Conservation (phyloP, 2,888 invertebrate species). For the Diarsia dahlii region DNA sequence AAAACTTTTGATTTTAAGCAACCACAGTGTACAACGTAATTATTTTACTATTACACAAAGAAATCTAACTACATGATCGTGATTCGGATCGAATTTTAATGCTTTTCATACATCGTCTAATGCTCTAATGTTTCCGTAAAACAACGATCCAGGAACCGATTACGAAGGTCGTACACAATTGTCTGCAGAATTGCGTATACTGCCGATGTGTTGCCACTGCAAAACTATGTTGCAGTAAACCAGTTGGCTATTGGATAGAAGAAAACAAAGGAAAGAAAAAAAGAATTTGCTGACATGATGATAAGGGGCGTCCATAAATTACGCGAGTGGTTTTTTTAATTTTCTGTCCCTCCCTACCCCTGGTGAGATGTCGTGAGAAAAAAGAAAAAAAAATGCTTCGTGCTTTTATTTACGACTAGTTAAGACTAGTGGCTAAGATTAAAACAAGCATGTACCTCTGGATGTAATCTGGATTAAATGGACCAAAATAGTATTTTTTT, state of each 20-base stretch:
- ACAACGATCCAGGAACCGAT: conserved; percentile 62
- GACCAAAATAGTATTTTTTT: no score
- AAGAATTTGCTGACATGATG: no score
- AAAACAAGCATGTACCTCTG: no score
- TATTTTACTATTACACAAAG: conserved; percentile 11
- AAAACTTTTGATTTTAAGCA: neutral
- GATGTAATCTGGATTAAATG: no score
- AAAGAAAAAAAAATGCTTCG: no score
- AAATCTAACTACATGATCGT: conserved; percentile 25
- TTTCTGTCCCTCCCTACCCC: no score
- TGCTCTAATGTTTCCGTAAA: conserved; percentile 60
- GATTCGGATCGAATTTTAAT: conserved; percentile 49
- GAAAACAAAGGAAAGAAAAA: neutral
- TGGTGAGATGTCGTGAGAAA: no score
- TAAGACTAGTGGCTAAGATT: no score
- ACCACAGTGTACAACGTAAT: neutral
- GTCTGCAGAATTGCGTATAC: conserved; percentile 60
- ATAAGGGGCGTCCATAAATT: no score
- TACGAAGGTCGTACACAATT: conserved; percentile 62
- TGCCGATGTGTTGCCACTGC: conserved; percentile 41
- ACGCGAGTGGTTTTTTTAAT: no score
- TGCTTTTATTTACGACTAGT: no score
- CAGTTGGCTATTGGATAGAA: neutral
- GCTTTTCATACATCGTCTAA: conserved; percentile 55
- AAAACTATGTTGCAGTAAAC: conserved; percentile 45